Percentiles rank a stretch among this genome's conserved stretches.
These are phyloP conservation scores for Dermochelys coriacea DNA, from an alignment of 2,797 vertebrate genomes.

Conservation along the genomic window DNA sequence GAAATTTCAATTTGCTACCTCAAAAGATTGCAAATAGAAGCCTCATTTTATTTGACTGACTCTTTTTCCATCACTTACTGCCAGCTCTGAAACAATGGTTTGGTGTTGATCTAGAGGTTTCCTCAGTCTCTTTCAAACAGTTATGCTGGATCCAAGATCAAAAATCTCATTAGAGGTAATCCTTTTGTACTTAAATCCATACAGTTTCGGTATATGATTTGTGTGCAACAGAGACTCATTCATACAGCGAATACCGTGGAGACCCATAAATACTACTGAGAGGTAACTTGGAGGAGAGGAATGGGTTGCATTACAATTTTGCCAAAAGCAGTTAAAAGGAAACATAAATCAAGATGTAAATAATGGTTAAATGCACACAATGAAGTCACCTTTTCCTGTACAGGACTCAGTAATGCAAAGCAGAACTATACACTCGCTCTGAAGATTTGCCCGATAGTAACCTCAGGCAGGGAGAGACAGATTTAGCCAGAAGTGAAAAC, in stretches of 20 bases:
- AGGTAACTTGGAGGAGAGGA: neutral
- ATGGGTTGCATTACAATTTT: neutral
- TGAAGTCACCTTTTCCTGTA: neutral
- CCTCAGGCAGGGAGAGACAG: constrained; percentile 46
- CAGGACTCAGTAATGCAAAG: neutral
- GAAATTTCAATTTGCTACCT: neutral
- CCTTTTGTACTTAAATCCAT: neutral
- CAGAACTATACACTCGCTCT: neutral
- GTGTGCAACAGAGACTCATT: neutral
- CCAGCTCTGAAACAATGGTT: neutral
- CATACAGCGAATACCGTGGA: neutral
- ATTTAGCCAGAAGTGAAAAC: constrained; percentile 3
- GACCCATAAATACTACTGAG: neutral
- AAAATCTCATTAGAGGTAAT: neutral
- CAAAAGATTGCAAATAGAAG: neutral
- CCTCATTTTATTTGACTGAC: neutral
- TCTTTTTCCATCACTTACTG: neutral
- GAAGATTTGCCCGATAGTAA: constrained; percentile 77
- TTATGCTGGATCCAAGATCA: neutral
- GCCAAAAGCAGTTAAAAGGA: neutral
- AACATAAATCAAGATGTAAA: accelerated
- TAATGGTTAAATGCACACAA: neutral
- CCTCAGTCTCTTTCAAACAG: neutral
- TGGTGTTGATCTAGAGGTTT: neutral
- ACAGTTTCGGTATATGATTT: neutral